Base-by-base conservation (phyloP, 2,888 invertebrate species). In the Melangyna quadrimaculata region DNA sequence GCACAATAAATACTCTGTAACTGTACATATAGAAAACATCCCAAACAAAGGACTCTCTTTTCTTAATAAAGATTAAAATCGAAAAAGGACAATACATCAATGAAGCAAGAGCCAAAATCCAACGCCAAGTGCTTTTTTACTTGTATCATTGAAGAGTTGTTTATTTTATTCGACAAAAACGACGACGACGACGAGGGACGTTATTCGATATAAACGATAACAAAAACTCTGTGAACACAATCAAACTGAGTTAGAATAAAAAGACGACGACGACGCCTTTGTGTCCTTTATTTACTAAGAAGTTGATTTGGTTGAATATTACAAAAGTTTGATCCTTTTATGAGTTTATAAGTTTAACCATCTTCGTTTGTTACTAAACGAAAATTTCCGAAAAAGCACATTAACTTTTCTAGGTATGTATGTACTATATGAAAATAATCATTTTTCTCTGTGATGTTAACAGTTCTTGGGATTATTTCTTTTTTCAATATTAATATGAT, bases 271-370 rank as follows among this genome's bases (percentile, higher is more conserved):
- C 32, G 43, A 43, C 51, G 29, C 45, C 67, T 32, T 10, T 8
- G 1, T 5, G 27, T 65, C 65, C 63, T 29, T 43, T 53, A 51
- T 51, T 48, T 59, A 35, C 22, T 37, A 7, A 22, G 40, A 75
- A 59, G 40, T 75, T 65, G 67, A 67, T 81, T 29, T 51, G n/a
- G 8, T 19, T 10, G 45, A 77, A 75, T 75, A 71, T 71, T 77
- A 65, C 59, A 70, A 81, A 75, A 77, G 53, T 75, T 81, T 75
- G 48, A 53, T 53, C 67, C 51, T 57, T 74, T 78, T 55, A 48
- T 67, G 32, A 55, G 67, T 45, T 32, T 24, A n/a, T 40, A 45
- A 53, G 27, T 55, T 45, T n/a, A 19, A 45, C 14, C 32, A 12
- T 65, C 19, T 14, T 35, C 48, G 3, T n/a, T n/a, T 43, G 17